Evolutionary conservation across 2,888 invertebrate species (phyloP), one percentile per base, ranked within the genome.

Genomic region (Folsomia manolachei): DNA sequence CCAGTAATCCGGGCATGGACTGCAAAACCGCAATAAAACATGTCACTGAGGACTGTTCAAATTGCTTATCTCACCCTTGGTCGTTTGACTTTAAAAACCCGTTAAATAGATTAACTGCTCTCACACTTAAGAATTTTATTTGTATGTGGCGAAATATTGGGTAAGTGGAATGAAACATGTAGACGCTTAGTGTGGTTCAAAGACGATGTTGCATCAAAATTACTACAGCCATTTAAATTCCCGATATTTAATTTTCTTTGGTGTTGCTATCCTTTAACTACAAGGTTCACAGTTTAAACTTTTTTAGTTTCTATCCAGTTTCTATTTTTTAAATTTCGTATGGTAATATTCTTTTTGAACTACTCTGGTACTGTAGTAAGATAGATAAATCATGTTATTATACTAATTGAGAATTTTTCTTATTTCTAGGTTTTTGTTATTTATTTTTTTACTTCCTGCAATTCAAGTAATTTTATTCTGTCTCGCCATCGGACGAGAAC

Each of bases 401-500:
- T 14, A 66, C 60, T 4, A 60, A n/a, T 60, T 53, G 19, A 52
- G 39, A 27, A 66, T 19, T 21, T 66, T 68, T 18, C 25, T 18
- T 23, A 62, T 69, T 4, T 25, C 19, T 27, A 94, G 93, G 61
- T 93, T 95, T 75, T 93, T 96, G 91, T 86, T 95, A 82, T 96
- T 96, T 85, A 94, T 95, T 82, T 95, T 95, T 84, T 92, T 94
- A 51, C 85, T 95, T 81, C 95, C 95, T n/a, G 93, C 94, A 27
- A 91, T 95, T 89, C 94, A 95, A 86, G 94, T 95, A 75, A 92
- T 95, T 71, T 88, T 96, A 72, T 95, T 95, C 87, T 95, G 95
- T 83, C 85, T 95, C 83, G 95, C 95, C 72, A 95, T 94, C 78
- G 94, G 94, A 65, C 87, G 93, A 26, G 94, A 94, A 83, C 94